These are phyloP conservation scores for Ophiodon elongatus DNA, from an alignment of 2,113 vertebrate genomes.

Conservation along the genomic window DNA sequence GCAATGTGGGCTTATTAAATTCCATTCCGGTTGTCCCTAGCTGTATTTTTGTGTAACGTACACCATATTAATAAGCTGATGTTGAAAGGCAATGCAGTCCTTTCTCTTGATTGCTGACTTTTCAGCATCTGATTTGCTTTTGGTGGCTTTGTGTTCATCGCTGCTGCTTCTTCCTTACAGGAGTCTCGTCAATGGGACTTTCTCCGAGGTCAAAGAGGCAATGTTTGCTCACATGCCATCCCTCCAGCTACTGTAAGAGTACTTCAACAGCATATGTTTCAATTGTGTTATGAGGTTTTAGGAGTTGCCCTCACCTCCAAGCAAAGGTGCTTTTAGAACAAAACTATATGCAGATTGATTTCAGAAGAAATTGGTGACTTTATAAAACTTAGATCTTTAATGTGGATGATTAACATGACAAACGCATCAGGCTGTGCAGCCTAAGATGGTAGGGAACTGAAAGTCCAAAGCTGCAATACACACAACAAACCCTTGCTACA, in stretches of 20 bases:
- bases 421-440: background rate
- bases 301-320: background rate
- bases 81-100: conserved; percentile 20
- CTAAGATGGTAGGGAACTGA: background rate
- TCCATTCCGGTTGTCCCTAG: background rate
- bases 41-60: background rate
- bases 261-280: background rate
- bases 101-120: background rate
- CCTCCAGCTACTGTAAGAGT: conserved; percentile 95
- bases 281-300: background rate
- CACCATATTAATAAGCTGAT: conserved; percentile 9
- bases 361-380: background rate
- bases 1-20: background rate
- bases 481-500: background rate
- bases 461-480: background rate
- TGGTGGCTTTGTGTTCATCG: background rate
- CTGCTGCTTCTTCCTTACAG: conserved; percentile 74
- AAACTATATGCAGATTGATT: background rate
- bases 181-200: conserved; percentile 97
- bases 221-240: conserved; percentile 96
- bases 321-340: background rate
- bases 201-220: conserved; percentile 94
- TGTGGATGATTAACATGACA: background rate
- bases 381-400: background rate
- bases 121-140: background rate